Percentiles rank a stretch among this genome's conserved stretches.
These are phyloP conservation scores for Puffinus mauretanicus DNA, from an alignment of 2,113 vertebrate genomes.

Conservation along the genomic window DNA sequence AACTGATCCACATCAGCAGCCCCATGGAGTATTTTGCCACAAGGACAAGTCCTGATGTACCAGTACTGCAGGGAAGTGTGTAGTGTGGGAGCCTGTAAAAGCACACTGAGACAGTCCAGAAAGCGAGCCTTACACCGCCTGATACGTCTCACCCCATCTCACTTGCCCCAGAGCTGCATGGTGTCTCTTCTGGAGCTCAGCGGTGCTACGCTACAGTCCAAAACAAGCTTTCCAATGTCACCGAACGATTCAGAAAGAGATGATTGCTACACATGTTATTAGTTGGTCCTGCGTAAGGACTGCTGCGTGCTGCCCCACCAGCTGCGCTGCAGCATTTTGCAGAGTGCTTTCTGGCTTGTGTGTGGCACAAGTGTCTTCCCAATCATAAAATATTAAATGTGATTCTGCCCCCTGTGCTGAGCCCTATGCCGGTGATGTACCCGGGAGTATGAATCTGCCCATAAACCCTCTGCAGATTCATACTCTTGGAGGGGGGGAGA, in stretches of 20 bases:
- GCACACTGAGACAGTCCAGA: too few species aligned
- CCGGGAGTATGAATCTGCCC: neutral
- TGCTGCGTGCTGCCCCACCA: rapidly evolving
- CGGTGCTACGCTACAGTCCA: neutral
- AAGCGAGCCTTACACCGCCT: neutral
- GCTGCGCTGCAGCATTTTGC: neutral
- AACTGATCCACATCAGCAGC: neutral
- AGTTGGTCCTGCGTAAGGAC: neutral
- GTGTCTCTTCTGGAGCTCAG: neutral
- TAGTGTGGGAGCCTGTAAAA: neutral
- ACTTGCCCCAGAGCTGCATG: neutral
- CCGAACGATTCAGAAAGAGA: neutral
- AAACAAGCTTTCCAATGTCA: neutral
- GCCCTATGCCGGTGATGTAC: neutral
- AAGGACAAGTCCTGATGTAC: neutral
- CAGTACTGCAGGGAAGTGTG: neutral
- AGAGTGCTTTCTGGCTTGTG: neutral
- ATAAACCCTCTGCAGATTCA: neutral
- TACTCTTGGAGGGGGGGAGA: too few species aligned
- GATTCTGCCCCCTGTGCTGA: neutral
- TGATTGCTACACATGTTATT: neutral
- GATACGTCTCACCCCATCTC: neutral
- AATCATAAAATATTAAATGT: neutral
- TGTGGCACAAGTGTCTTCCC: neutral
- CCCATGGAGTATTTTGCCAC: neutral